phyloP scores from a whole-genome alignment of 2,113 vertebrate species.

The Kryptolebias marmoratus region DNA sequence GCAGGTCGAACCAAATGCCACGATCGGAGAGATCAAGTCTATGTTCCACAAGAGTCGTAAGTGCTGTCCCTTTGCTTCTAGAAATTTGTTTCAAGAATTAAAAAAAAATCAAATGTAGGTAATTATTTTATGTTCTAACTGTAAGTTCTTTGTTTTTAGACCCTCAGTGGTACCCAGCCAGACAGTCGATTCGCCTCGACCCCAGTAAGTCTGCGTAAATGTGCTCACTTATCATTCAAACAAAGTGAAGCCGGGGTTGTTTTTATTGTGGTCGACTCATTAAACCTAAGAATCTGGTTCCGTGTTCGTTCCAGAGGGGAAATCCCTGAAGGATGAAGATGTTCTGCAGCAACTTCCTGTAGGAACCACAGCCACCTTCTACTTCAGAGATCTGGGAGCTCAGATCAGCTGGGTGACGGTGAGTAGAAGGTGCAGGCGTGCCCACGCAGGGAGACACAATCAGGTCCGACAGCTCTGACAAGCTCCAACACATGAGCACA shows the following conservation, averaged over 20 bases:
- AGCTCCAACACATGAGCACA: conserved; percentile 9
- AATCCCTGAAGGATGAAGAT: conserved; percentile 92
- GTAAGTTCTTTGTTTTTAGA: conserved; percentile 74
- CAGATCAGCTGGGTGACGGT: conserved; percentile 99
- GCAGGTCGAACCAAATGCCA: conserved; percentile 94
- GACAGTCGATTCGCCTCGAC: conserved; percentile 92
- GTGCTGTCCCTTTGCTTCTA: conserved; percentile 56
- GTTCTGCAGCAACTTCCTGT: conserved; percentile 93
- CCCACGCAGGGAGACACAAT: conserved; percentile 10
- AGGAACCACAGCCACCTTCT: conserved; percentile 94
- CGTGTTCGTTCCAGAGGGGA: conserved; percentile 84
- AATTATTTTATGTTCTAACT: background rate
- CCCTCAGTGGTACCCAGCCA: conserved; percentile 92
- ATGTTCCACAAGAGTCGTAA: conserved; percentile 93
- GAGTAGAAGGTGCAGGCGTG: conserved; percentile 53
- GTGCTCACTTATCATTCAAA: background rate
- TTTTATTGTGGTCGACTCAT: background rate
- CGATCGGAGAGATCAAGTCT: conserved; percentile 91
- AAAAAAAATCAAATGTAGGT: too few relatives aligned
- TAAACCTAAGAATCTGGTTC: background rate
- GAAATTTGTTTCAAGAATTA: background rate
- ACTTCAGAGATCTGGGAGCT: conserved; percentile 93
- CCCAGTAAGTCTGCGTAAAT: conserved; percentile 84
- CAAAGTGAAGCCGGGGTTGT: background rate
- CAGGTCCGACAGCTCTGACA: conserved; percentile 5